phyloP scores from a whole-genome alignment of 2,888 invertebrate species.

The Stenoptilia bipunctidactyla region DNA sequence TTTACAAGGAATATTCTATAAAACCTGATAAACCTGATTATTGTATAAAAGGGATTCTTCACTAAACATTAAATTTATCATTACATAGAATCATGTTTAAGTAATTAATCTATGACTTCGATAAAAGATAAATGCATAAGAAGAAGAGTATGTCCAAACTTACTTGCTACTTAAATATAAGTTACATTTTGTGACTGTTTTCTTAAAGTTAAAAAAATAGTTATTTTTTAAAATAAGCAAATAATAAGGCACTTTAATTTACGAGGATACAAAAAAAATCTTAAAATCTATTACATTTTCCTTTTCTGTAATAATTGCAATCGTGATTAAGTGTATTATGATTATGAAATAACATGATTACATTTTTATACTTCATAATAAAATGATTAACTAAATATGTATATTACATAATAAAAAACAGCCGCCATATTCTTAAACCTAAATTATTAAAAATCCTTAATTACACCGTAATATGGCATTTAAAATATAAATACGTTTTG shows the following conservation, averaged over 20 bases:
- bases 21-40: no score
- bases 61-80: conserved; percentile 17
- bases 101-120: no score
- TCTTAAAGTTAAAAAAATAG: conserved; percentile 24
- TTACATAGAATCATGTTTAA: no score
- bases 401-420: neutral
- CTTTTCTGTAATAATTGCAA: no score
- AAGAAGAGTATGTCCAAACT: conserved; percentile 4
- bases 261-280: no score
- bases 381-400: no score
- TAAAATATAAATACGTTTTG: conserved; percentile 26
- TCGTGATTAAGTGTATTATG: no score
- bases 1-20: no score
- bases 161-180: neutral
- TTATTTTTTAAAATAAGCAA: no score
- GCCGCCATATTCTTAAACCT: neutral
- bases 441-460: conserved; percentile 12
- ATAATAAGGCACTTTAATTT: conserved; percentile 57
- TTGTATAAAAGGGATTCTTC: no score
- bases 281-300: no score
- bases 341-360: no score
- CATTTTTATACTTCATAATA: neutral
- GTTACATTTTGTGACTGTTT: conserved; percentile 39
- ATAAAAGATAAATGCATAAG: conserved; percentile 14
- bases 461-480: conserved; percentile 68